Evolutionary conservation across 2,113 vertebrate species (phyloP), one percentile per base, ranked within the genome.

Genomic region (Megaptera novaeangliae): DNA sequence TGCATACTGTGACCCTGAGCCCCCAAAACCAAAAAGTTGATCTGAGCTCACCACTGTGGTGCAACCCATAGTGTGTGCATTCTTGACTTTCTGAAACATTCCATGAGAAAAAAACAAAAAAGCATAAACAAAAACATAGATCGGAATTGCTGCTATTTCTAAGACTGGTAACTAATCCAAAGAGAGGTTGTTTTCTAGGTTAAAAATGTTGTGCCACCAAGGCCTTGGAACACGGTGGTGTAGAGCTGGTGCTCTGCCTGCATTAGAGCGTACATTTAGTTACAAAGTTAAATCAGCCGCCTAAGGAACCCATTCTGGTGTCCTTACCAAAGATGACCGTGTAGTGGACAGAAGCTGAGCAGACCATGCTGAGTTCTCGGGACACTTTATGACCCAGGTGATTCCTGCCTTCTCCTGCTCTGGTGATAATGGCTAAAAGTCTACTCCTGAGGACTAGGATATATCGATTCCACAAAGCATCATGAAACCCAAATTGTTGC

Each of bases 221-320:
- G 39, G 20, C 20, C 17, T 59, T 49, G 39, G 15, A 34, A 64
- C 8, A 14, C 44, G 17, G 8, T 12, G 12, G 11, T 29, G 20
- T 61, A 15, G 39, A 12, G 14, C 18, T 17, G 3, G 8, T 13
- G 6, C 10, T 23, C 63, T 2, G 52, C 34, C 61, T 4, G 13
- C 34, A 27, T 2, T 14, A 0, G 1, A 46, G n/a, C 3, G 4
- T 5, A 1, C 31, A 10, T 2, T 6, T 18, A 4, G 31, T 36
- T n/a, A 12, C 6, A 36, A 52, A n/a, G 8, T 25, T 6, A 49
- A 25, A 7, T 36, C 46, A n/a, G 55, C 17, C 1, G 8, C 6
- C 39, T 31, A n/a, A 8, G 6, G 4, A 13, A 11, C 3, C 6
- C 3, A 6, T 39, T 3, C 18, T 3, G 5, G 1, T 20, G 6